These are phyloP conservation scores for Discoglossus pictus DNA, from an alignment of 2,797 vertebrate genomes.

Conservation along the genomic window DNA sequence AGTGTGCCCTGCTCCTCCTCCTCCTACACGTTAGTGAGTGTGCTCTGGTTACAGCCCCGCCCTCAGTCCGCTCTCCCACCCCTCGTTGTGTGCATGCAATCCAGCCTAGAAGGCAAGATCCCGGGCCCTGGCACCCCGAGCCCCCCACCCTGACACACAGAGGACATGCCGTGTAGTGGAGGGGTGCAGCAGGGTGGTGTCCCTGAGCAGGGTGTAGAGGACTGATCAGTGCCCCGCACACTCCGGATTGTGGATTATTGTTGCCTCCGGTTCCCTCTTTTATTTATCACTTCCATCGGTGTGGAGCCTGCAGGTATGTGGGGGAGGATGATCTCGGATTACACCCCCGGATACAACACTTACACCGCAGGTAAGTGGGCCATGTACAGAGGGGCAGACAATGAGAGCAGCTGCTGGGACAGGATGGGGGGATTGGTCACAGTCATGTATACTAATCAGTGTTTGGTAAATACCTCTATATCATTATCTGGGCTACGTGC, in stretches of 20 bases:
- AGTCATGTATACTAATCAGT: too few relatives aligned
- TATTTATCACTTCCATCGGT: not conserved
- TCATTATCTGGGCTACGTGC: too few relatives aligned
- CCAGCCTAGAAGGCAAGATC: slow-evolving; percentile 12
- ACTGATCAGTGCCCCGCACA: not conserved
- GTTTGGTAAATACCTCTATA: too few relatives aligned
- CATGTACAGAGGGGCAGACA: not conserved
- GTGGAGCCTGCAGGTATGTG: slow-evolving; percentile 49
- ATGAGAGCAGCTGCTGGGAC: too few relatives aligned
- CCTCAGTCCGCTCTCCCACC: not conserved
- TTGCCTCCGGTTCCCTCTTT: not conserved
- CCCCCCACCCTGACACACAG: slow-evolving; percentile 1
- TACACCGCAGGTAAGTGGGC: slow-evolving; percentile 29
- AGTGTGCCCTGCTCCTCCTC: too few relatives aligned
- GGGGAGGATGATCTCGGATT: slow-evolving; percentile 44
- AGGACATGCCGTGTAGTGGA: not conserved
- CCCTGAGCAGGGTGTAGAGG: not conserved
- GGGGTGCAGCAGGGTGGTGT: not conserved
- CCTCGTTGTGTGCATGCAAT: slow-evolving; percentile 16
- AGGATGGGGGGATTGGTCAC: too few relatives aligned
- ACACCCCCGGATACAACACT: slow-evolving; percentile 7
- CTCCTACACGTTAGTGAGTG: slow-evolving; percentile 7
- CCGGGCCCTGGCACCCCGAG: slow-evolving; percentile 2
- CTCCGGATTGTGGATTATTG: not conserved
- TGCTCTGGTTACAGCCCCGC: slow-evolving; percentile 18